Percentiles rank a stretch among this genome's conserved stretches.
Evolutionary conservation across 2,888 invertebrate species (phyloP).

Genomic region (Serripes groenlandicus): DNA sequence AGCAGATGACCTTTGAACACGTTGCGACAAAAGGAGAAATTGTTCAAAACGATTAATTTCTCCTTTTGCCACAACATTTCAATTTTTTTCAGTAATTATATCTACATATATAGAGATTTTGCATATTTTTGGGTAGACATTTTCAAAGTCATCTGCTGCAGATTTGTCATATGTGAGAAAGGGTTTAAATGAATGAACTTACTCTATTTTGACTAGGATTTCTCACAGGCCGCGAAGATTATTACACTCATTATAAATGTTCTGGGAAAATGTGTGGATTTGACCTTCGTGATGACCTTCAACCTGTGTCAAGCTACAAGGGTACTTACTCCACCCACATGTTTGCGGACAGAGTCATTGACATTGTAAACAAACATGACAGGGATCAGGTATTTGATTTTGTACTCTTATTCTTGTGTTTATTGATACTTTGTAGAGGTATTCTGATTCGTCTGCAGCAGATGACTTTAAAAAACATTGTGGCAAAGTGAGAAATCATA

Average conservation of each 20-base stretch:
- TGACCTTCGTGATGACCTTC: slow-evolving; percentile 77
- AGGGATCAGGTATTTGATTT: slow-evolving; percentile 44
- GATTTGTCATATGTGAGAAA: no score
- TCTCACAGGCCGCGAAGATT: slow-evolving; percentile 54
- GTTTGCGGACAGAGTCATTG: slow-evolving; percentile 75
- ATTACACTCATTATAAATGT: slow-evolving; percentile 52
- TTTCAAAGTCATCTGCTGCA: no score
- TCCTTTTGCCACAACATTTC: no score
- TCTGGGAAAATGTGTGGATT: slow-evolving; percentile 67
- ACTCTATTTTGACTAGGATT: no score
- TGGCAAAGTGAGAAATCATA: not conserved
- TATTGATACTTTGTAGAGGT: not conserved
- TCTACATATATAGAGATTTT: no score
- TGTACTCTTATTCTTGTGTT: not conserved
- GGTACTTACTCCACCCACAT: slow-evolving; percentile 79
- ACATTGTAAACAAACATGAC: slow-evolving; percentile 76
- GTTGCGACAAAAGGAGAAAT: no score
- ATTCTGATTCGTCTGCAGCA: no score
- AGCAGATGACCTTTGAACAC: no score
- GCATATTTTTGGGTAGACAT: no score
- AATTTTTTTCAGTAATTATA: no score
- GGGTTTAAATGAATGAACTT: no score
- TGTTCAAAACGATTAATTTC: no score
- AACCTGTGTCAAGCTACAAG: slow-evolving; percentile 66
- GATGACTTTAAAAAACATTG: not conserved